Evolutionary conservation across 2,113 vertebrate species (phyloP).

Genomic region (Gnathonemus echidnorhynchus): DNA sequence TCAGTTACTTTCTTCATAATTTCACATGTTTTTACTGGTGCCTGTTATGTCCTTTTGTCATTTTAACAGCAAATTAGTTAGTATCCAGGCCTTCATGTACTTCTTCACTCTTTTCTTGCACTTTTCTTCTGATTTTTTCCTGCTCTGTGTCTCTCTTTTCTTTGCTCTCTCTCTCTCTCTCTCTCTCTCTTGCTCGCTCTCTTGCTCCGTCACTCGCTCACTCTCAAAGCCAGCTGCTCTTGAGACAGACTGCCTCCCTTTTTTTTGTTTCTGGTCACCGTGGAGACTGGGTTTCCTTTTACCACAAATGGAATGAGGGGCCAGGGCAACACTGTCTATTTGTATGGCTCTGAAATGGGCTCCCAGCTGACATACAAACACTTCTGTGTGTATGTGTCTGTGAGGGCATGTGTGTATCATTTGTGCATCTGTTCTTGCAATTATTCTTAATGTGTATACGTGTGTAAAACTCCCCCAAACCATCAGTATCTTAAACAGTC

Average conservation of each 20-base stretch:
- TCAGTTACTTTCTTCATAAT: background rate
- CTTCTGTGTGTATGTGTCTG: constrained; percentile 1
- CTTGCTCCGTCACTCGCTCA: constrained; percentile 14
- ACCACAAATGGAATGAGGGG: constrained; percentile 27
- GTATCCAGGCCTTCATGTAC: background rate
- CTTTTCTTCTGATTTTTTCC: constrained; percentile 38
- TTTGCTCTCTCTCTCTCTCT: background rate
- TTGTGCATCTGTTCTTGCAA: background rate
- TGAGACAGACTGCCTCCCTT: constrained; percentile 35
- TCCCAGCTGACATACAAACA: constrained; percentile 6
- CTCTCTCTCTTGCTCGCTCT: background rate
- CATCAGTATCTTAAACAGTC: background rate
- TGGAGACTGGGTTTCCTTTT: constrained; percentile 46
- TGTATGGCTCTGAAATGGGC: constrained; percentile 19
- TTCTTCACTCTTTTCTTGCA: background rate
- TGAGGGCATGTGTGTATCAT: background rate
- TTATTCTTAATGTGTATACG: background rate
- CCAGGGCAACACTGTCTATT: constrained; percentile 27
- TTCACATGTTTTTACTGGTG: background rate
- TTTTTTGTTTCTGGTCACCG: constrained; percentile 53
- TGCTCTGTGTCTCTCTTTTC: constrained; percentile 32
- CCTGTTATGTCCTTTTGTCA: background rate
- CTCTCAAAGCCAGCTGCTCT: constrained; percentile 52
- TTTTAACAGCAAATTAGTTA: background rate
- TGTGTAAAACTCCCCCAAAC: background rate